Conservation (phyloP, 2,888 invertebrate genomes). For the Subacronicta megacephala region DNA sequence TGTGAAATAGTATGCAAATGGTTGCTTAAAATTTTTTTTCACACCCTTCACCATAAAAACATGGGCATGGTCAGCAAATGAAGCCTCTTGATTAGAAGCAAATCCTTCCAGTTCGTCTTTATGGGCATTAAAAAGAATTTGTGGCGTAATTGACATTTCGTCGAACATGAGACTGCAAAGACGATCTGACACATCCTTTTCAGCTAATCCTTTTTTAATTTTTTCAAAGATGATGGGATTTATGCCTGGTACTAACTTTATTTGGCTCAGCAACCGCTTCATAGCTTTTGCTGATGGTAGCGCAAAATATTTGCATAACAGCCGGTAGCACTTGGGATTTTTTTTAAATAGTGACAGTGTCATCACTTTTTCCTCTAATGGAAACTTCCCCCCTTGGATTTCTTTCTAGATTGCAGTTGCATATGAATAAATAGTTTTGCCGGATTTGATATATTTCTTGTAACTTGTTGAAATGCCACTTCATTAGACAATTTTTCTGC, state of each 20-base stretch:
- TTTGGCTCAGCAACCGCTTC: slow-evolving; percentile 12
- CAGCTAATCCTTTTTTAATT: background rate
- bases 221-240: slow-evolving; percentile 15
- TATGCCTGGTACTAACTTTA: slow-evolving; percentile 8
- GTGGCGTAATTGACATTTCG: slow-evolving; percentile 14
- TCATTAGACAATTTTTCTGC: slow-evolving; percentile 2
- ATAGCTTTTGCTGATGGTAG: slow-evolving; percentile 25
- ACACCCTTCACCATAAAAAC: slow-evolving; percentile 25
- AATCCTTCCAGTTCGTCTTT: slow-evolving; percentile 7
- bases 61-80: slow-evolving; percentile 12
- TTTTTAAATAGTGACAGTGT: slow-evolving; percentile 14
- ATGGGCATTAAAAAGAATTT: slow-evolving; percentile 6
- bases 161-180: slow-evolving; percentile 17
- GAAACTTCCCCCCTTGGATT: slow-evolving; percentile 11
- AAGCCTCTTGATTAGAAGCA: background rate
- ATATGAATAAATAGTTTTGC: slow-evolving; percentile 12
- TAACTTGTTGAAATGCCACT: background rate
- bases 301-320: slow-evolving; percentile 16
- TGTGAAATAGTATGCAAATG: slow-evolving; percentile 1
- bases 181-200: slow-evolving; percentile 1
- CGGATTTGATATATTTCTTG: slow-evolving; percentile 4
- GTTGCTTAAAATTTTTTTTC: slow-evolving; percentile 20
- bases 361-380: slow-evolving; percentile 14
- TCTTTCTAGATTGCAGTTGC: slow-evolving; percentile 11
- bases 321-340: slow-evolving; percentile 14